Base-by-base conservation (phyloP, 2,888 invertebrate genomes). In the Brachynemurus nebulosus region DNA sequence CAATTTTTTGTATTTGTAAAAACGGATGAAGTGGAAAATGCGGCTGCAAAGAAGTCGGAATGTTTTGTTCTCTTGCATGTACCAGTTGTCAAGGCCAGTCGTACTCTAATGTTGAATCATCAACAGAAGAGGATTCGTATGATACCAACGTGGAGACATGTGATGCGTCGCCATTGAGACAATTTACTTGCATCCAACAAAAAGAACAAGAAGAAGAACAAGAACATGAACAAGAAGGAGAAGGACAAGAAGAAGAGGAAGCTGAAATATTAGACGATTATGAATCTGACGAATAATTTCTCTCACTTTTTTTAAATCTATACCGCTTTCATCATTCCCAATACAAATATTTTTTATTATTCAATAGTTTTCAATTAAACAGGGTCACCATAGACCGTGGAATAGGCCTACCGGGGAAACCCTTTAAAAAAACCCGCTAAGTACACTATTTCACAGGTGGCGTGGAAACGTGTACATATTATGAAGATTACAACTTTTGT, bases 1-100 rank as follows among this genome's bases (percentile, higher is more conserved):
- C 17, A 20, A 38, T 38, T 38, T 38, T 38, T 38, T 40, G 40
- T 25, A 40, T 23, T 16, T 40, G 21, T 25, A 21, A 40, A 40
- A 40, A 40, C 8, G 40, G 20, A 14, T 40, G 40, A 12, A 40
- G 21, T 21, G 40, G n/a, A 12, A 23, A 40, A 40, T 40, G 23
- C 23, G 40, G 40, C 17, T 40, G 40, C 23, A 40, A 40, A 40
- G 23, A 40, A 40, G 40, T 20, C 17, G 16, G 37, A 19, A n/a
- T 37, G 11, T 18, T 18, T 27, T 27, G 27, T 27, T 27, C 27
- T 27, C 27, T 27, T 2, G 27, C 27, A 27, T 27, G 27, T 6
- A 27, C 3, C 9, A 27, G 12, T 27, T 27, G 3, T 27, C 27
- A 27, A 27, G 27, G 27, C 27, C 27, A 12, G 27, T 27, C 27